Evolutionary conservation across 2,888 invertebrate species (phyloP), one percentile per base, ranked within the genome.

Genomic region (Polyploca ridens): DNA sequence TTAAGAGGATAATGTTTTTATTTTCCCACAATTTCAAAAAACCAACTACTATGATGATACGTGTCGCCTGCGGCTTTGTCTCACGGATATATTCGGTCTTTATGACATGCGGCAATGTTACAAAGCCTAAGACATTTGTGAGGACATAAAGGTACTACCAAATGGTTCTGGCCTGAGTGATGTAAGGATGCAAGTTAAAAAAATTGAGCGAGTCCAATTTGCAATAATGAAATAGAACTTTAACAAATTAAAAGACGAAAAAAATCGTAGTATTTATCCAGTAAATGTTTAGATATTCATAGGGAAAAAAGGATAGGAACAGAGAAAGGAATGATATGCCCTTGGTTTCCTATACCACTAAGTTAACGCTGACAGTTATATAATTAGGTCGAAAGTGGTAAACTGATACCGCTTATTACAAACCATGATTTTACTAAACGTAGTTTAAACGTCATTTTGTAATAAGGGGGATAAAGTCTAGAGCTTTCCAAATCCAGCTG

Each of bases 81-180:
- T 79, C 85, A 85, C 87, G 84, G 79, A 87, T 79, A 82, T 81
- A 82, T 78, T 79, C 63, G 77, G 77, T 73, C 75, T 77, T 82
- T 86, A 84, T 82, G 82, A 83, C 82, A 81, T 80, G 79, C 82
- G 77, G 79, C 79, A 78, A 80, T 83, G 82, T 83, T 86, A 86
- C 86, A 84, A 87, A 83, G 87, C 86, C 85, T 87, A 85, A 89
- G 87, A 89, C 89, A 86, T 90, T 90, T 88, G 86, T 86, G 85
- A 85, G 86, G 88, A 88, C 87, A 90, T 92, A 90, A 92, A 91
- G 78, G 81, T 84, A 86, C 85, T 86, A 90, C 86, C 86, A 90
- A 90, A 90, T 88, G 85, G 85, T 84, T 87, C 82, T 84, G 80
- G 81, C 83, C 83, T 82, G 75, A 75, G 71, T 72, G 71, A 66